Base-by-base conservation (phyloP, 2,888 invertebrate genomes). In the Drosophila acutilabella region DNA sequence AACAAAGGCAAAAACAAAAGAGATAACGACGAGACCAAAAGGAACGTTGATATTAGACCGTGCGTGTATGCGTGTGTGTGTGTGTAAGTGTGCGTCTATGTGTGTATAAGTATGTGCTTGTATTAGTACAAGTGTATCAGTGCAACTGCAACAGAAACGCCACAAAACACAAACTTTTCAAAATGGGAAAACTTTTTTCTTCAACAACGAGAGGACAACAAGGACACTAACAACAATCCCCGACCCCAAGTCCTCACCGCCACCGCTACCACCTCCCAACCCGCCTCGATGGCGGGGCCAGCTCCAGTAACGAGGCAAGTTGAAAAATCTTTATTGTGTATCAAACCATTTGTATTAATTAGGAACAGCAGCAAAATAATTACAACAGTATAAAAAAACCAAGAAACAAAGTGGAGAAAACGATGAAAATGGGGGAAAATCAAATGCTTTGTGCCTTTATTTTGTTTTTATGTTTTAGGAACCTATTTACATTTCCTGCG, bases 341-440 rank as follows among this genome's bases (percentile, higher is more conserved):
- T 89, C 86, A 89, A 86, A 89, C 90, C 91, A 90, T 90, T 90
- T 90, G 90, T 90, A 90, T 90, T 90, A 90, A 90, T 90, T 90
- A 90, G 90, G 91, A 89, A 64, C 80, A 74, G 83, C 88, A 78
- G 80, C 80, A 86, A 83, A 83, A 83, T 88, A 88, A 83, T 83
- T 83, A 88, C 82, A 84, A 90, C 79, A 79, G 86, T 79, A 79
- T 71, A 73, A 74, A 81, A 62, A 71, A 30, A 26, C 18, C 50
- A 26, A 61, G 23, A 48, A 64, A 65, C 60, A 65, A 81, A 78
- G 53, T 51, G 36, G 50, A 11, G 58, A 36, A 36, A 36, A 13
- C 13, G 5, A 36, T 13, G 36, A 36, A 36, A 36, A 36, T 36
- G 13, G 36, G 48, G 50, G 7, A 62, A 69, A 76, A 70, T 64